Conservation (phyloP, 2,113 vertebrate genomes). For the Ammodytes dubius region DNA sequence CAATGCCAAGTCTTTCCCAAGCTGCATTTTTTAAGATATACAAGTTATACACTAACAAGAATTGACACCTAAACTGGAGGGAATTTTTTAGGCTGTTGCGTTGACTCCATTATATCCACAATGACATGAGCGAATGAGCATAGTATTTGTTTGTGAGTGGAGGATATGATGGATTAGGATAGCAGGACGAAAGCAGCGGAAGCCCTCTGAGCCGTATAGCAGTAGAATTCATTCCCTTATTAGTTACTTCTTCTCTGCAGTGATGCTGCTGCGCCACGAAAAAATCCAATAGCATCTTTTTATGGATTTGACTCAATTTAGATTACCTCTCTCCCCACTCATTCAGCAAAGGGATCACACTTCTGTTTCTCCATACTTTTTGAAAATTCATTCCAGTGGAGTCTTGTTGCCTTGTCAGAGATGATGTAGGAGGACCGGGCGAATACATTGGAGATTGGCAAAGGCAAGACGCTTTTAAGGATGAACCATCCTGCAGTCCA, state of each 20-base stretch:
- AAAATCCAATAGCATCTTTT: slow-evolving; percentile 68
- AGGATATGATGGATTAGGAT: slow-evolving; percentile 65
- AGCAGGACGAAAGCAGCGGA: slow-evolving; percentile 44
- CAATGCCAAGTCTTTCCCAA: slow-evolving; percentile 43
- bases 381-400: slow-evolving; percentile 5
- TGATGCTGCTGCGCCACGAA: slow-evolving; percentile 49
- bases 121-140: slow-evolving; percentile 62
- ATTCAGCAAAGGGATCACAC: slow-evolving; percentile 34
- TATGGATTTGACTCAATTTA: slow-evolving; percentile 73
- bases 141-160: slow-evolving; percentile 63
- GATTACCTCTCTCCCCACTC: slow-evolving; percentile 37
- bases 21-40: slow-evolving; percentile 47
- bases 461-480: slow-evolving; percentile 37
- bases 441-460: slow-evolving; percentile 48
- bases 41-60: slow-evolving; percentile 52
- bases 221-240: slow-evolving; percentile 70
- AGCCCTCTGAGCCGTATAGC: slow-evolving; percentile 53
- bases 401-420: slow-evolving; percentile 47
- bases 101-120: slow-evolving; percentile 51
- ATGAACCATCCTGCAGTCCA: slow-evolving; percentile 1
- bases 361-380: slow-evolving; percentile 16
- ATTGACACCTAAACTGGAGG: slow-evolving; percentile 63
- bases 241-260: slow-evolving; percentile 61
- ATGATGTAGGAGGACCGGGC: slow-evolving; percentile 36
- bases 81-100: slow-evolving; percentile 47